phyloP scores from a whole-genome alignment of 1,140 invertebrate species.

The Penaeus indicus region DNA sequence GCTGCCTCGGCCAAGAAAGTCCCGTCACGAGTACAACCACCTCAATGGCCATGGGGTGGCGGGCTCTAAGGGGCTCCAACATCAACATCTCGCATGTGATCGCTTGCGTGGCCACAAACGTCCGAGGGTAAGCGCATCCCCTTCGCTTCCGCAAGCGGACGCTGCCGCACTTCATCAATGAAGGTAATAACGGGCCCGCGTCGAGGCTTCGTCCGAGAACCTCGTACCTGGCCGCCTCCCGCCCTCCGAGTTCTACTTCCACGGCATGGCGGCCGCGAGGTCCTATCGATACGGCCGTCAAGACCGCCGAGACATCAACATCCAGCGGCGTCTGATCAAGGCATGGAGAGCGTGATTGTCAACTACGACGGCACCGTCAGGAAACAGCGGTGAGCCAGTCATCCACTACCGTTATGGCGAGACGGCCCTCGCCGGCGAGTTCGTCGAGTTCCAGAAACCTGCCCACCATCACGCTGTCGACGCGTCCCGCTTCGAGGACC shows the following conservation, averaged over 20 bases:
- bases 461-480: conserved; percentile 94
- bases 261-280: conserved; percentile 99
- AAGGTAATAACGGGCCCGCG: conserved; percentile 99
- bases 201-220: conserved; percentile 99
- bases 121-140: conserved; percentile 99
- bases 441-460: conserved; percentile 81
- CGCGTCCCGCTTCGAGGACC: conserved; percentile 94
- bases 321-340: conserved; percentile 99
- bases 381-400: conserved; percentile 95
- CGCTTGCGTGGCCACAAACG: conserved; percentile 99
- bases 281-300: conserved; percentile 99
- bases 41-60: conserved; percentile 99
- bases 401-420: conserved; percentile 88
- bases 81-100: conserved; percentile 99
- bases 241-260: conserved; percentile 99
- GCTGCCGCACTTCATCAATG: conserved; percentile 99
- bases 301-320: conserved; percentile 99
- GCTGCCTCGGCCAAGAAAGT: conserved; percentile 99
- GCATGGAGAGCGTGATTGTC: conserved; percentile 99
- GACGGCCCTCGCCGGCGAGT: conserved; percentile 77
- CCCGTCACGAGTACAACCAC: conserved; percentile 99
- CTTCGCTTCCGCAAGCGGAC: conserved; percentile 98
- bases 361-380: conserved; percentile 97
- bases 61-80: conserved; percentile 98
- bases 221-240: conserved; percentile 98